Base-by-base conservation (phyloP, 2,888 invertebrate species). In the Caenorhabditis panamensis region DNA sequence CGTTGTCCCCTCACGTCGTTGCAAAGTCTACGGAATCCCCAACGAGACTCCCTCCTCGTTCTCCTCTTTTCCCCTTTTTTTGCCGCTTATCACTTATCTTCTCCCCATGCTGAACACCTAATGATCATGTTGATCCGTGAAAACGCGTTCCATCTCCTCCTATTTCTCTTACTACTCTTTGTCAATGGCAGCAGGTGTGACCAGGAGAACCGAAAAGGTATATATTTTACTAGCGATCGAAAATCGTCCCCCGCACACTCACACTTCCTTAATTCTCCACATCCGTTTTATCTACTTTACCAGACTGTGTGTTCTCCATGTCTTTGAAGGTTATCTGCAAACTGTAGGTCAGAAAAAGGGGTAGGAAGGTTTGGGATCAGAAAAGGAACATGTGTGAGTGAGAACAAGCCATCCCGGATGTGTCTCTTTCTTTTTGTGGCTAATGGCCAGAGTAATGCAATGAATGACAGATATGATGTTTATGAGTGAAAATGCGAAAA, bases 21-120 rank as follows among this genome's bases (percentile, higher is more conserved):
- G 66, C 75, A 54, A 75, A 66, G 59, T 66, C 75, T 66, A 75
- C 75, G 56, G 75, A 66, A 75, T 64, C 63, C 64, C 37, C 13
- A 31, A 26, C 24, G 49, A 20, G 53, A 53, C 62, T 56, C 47
- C 24, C 36, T 56, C 37, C 24, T 49, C 28, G 5, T 26, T 28
- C 22, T 3, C 44, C 4, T 28, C 4, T 16, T 26, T 28, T 49
- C n/a, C 20, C 36, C 18, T 59, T 20, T 2, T 59, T 16, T 20
- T 47, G 22, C 41, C 58, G 31, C 63, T 72, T 63, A 72, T 72
- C 72, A 72, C 56, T 41, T 44, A 71, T 69, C 69, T 47, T 59
- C 22, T 56, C 28, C 28, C 28, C 63, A 63, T 66, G 73, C 20
- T 53, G 75, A 75, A 75, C 75, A 16, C 54, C 54, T 18, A 18